Percentiles rank a stretch among this genome's conserved stretches.
These are phyloP conservation scores for Danio choprae DNA, from an alignment of 2,797 vertebrate genomes.

Conservation along the genomic window DNA sequence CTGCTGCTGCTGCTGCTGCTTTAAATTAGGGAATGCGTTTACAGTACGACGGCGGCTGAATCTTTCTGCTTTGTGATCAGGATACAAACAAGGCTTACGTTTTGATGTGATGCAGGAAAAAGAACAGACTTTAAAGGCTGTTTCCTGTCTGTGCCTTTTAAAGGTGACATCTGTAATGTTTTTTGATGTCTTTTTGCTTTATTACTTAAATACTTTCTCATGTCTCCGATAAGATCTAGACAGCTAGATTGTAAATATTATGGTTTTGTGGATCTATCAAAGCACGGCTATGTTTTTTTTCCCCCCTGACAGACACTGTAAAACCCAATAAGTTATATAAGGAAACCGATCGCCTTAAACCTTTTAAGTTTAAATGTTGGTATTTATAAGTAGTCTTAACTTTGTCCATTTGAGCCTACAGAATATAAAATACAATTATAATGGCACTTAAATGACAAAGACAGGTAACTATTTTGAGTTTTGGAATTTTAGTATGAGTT, in stretches of 20 bases:
- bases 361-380: no score
- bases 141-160: constrained; percentile 45
- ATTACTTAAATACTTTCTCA: not conserved
- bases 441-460: no score
- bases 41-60: constrained; percentile 14
- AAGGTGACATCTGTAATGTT: constrained; percentile 3
- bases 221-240: no score
- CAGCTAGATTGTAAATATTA: not conserved
- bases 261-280: not conserved
- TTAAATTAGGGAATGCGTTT: constrained; percentile 37
- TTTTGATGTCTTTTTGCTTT: not conserved
- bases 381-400: no score
- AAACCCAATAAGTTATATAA: no score
- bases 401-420: no score
- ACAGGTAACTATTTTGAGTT: no score
- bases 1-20: constrained; percentile 15
- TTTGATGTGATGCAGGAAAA: constrained; percentile 20
- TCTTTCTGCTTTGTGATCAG: constrained; percentile 43
- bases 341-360: no score
- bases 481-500: no score
- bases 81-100: constrained; percentile 2
- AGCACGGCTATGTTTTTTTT: not conserved
- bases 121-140: constrained; percentile 36
- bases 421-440: no score
- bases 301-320: no score